A percentile compares a stretch with the other conserved stretches of the same genome.
phyloP scores from a whole-genome alignment of 2,113 vertebrate species.

The Arenaria interpres region DNA sequence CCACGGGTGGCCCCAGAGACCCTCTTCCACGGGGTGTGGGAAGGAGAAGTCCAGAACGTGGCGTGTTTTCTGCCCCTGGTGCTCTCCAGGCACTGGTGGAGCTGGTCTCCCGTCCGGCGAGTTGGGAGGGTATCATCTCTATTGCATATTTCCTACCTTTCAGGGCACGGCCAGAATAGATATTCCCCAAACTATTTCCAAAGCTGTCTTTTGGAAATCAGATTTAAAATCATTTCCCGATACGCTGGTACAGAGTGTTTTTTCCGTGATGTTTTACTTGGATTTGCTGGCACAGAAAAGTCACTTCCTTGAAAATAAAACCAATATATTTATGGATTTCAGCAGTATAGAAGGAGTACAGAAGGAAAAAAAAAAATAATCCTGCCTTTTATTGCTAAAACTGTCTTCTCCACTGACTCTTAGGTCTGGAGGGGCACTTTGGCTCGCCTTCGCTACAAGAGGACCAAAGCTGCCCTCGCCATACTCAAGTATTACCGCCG shows the following conservation, averaged over 20 bases:
- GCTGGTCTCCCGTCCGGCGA: neutral
- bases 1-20: neutral
- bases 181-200: neutral
- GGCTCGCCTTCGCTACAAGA: constrained; percentile 88
- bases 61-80: neutral
- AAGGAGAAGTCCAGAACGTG: neutral
- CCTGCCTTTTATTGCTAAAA: neutral
- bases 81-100: neutral
- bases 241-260: accelerated
- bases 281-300: neutral
- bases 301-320: neutral
- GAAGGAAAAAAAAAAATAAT: neutral
- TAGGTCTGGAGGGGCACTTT: constrained; percentile 95
- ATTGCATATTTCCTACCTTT: neutral
- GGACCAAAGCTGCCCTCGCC: constrained; percentile 83
- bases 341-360: neutral
- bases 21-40: neutral
- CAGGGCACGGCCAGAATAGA: accelerated
- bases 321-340: neutral
- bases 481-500: constrained; percentile 87
- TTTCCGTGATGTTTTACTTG: neutral
- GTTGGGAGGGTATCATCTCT: neutral
- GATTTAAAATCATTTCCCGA: neutral
- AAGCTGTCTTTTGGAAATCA: neutral
- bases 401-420: accelerated